phyloP scores from a whole-genome alignment of 2,888 invertebrate genomes.

The Ptychoptera albimana region DNA sequence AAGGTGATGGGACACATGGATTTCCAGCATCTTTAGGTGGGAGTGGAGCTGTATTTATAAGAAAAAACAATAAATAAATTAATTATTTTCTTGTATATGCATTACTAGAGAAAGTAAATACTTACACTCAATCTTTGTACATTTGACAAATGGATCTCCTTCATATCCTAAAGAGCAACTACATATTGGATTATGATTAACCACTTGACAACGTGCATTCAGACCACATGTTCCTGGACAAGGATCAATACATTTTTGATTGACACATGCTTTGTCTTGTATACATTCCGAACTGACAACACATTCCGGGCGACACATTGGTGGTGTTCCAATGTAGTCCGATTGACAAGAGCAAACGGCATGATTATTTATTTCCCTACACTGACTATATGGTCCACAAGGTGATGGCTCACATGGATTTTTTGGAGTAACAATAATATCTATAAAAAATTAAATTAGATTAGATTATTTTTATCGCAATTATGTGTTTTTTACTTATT shows the following conservation, averaged over 20 bases:
- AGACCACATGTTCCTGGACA: slow-evolving; percentile 49
- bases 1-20: slow-evolving; percentile 67
- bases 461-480: neutral
- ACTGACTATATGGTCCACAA: slow-evolving; percentile 49
- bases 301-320: slow-evolving; percentile 48
- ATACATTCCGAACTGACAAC: slow-evolving; percentile 48
- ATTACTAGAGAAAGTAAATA: too few species aligned
- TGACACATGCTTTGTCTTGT: slow-evolving; percentile 42
- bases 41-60: slow-evolving; percentile 24
- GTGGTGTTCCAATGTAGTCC: slow-evolving; percentile 47
- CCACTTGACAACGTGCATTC: slow-evolving; percentile 47
- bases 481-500: neutral
- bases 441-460: neutral
- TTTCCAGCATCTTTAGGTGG: slow-evolving; percentile 33
- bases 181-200: slow-evolving; percentile 52
- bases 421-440: neutral
- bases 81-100: too few species aligned
- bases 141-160: slow-evolving; percentile 46
- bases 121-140: slow-evolving; percentile 18
- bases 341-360: slow-evolving; percentile 45
- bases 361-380: slow-evolving; percentile 42
- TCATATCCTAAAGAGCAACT: slow-evolving; percentile 43
- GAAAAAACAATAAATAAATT: neutral
- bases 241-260: slow-evolving; percentile 48
- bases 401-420: slow-evolving; percentile 47